phyloP scores from a whole-genome alignment of 2,888 invertebrate species.

The Leptarthrus brevirostris region DNA sequence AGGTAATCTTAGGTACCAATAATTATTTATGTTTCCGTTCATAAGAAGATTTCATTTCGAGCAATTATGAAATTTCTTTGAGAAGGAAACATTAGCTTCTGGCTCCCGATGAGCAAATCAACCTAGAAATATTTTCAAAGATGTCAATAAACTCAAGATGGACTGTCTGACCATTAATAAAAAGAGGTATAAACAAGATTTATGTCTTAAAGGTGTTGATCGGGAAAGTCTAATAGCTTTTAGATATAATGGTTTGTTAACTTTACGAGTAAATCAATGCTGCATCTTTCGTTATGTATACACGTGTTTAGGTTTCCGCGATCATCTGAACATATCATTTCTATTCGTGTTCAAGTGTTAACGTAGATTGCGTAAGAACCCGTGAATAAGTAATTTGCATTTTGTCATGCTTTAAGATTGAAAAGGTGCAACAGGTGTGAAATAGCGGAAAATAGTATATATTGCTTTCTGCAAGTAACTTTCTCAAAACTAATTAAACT shows the following conservation, averaged over 20 bases:
- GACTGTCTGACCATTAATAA: background rate
- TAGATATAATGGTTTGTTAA: background rate
- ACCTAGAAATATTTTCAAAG: background rate
- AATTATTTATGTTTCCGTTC: too few relatives aligned
- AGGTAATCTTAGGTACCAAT: too few relatives aligned
- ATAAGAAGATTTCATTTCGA: too few relatives aligned
- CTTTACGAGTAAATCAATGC: background rate
- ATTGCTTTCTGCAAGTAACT: too few relatives aligned
- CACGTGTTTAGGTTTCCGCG: background rate
- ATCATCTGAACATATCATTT: background rate
- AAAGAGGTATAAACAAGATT: background rate
- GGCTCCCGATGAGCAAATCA: too few relatives aligned
- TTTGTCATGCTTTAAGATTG: background rate
- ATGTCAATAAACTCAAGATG: background rate
- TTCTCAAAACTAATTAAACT: too few relatives aligned
- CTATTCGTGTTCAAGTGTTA: background rate
- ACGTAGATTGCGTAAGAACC: background rate
- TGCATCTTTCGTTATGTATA: background rate
- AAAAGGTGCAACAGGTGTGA: background rate
- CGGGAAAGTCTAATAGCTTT: background rate
- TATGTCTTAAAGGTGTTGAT: background rate
- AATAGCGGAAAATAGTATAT: too few relatives aligned
- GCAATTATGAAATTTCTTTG: too few relatives aligned
- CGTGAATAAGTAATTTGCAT: slow-evolving; percentile 8
- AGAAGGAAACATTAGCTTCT: too few relatives aligned